These are phyloP conservation scores for Drosophila longiperda DNA, from an alignment of 2,888 invertebrate species.

Conservation along the genomic window DNA sequence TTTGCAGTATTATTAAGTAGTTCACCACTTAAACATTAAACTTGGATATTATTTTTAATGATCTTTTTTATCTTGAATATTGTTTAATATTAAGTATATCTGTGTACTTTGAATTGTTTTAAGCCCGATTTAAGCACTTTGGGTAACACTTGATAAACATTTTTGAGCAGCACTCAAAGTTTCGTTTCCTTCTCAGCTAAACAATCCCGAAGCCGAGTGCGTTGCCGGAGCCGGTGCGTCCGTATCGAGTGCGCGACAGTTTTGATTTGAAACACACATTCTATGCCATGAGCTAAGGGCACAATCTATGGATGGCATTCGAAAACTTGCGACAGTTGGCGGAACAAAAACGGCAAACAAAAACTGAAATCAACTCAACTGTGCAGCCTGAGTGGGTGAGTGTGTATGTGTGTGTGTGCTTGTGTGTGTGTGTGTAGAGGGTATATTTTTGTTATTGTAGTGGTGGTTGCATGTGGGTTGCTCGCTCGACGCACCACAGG, in stretches of 20 bases:
- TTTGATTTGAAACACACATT: constrained; percentile 74
- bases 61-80: constrained; percentile 3
- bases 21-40: not conserved
- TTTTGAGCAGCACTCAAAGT: constrained; percentile 27
- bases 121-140: constrained; percentile 23
- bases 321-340: constrained; percentile 80
- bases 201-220: constrained; percentile 31
- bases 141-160: constrained; percentile 36
- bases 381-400: constrained; percentile 20
- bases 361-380: constrained; percentile 46
- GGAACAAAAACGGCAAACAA: constrained; percentile 75
- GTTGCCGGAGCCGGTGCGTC: constrained; percentile 71
- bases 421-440: constrained; percentile 39
- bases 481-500: constrained; percentile 30
- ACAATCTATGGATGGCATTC: constrained; percentile 63
- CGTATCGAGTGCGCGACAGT: constrained; percentile 79
- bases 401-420: constrained; percentile 25
- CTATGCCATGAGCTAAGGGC: constrained; percentile 42
- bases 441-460: constrained; percentile 62
- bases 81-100: not conserved
- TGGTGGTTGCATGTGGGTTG: constrained; percentile 67
- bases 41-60: not conserved
- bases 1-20: not conserved
- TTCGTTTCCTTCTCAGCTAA: constrained; percentile 27
- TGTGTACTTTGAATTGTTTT: not conserved